Percentiles rank a stretch among this genome's conserved stretches.
Evolutionary conservation across 2,113 vertebrate genomes (phyloP).

Genomic region (Manacus vitellinus): DNA sequence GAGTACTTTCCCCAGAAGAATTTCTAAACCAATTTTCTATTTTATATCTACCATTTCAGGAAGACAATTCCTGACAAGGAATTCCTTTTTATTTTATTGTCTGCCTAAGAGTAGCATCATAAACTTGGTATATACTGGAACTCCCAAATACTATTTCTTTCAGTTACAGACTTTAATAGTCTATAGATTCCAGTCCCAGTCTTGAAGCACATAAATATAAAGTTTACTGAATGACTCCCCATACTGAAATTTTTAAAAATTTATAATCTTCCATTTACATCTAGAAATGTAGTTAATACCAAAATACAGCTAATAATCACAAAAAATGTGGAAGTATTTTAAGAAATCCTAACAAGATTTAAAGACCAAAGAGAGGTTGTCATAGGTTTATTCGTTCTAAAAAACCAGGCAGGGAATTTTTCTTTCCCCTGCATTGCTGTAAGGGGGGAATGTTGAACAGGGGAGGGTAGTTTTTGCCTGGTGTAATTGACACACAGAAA

Average conservation of each 20-base stretch:
- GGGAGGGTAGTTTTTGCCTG: no score
- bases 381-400: no score
- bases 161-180: not conserved
- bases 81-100: not conserved
- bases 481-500: no score
- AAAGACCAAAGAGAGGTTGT: not conserved
- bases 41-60: constrained; percentile 11
- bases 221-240: not conserved
- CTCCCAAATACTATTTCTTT: not conserved
- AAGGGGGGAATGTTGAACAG: no score
- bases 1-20: not conserved
- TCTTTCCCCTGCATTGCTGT: no score
- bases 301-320: not conserved
- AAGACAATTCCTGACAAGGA: not conserved
- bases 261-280: not conserved
- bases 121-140: not conserved
- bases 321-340: not conserved
- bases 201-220: not conserved
- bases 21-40: not conserved
- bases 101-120: not conserved
- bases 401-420: no score
- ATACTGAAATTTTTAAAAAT: not conserved
- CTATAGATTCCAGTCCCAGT: not conserved
- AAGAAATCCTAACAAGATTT: not conserved
- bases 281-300: not conserved